Conservation (phyloP, 2,113 vertebrate species). For the Pterophyllum scalare region DNA sequence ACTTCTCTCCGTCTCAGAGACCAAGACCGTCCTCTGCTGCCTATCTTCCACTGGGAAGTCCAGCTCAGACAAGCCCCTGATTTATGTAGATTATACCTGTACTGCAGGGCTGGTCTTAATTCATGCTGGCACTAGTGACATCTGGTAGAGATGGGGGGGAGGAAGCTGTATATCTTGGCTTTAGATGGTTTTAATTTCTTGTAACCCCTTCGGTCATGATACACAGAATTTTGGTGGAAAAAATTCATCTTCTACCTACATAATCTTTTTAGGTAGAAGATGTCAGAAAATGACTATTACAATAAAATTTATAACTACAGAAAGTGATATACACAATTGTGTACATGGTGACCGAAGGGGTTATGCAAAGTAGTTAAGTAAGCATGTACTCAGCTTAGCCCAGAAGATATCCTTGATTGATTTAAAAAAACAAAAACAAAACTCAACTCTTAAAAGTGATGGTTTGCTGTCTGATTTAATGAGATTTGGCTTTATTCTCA, state of each 20-base stretch:
- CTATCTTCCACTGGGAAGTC: conserved; percentile 44
- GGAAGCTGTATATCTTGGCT: not conserved
- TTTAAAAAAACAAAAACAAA: not conserved
- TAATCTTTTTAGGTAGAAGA: too few relatives aligned
- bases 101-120: conserved; percentile 1
- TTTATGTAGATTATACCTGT: not conserved
- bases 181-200: conserved; percentile 1
- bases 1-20: conserved; percentile 60
- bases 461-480: not conserved
- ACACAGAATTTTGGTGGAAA: too few relatives aligned
- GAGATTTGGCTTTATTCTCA: not conserved
- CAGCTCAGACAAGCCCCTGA: conserved; percentile 56
- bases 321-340: too few relatives aligned
- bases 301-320: too few relatives aligned
- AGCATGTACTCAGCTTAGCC: not conserved
- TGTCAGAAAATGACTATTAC: too few relatives aligned
- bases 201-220: too few relatives aligned
- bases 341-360: too few relatives aligned
- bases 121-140: conserved; percentile 20
- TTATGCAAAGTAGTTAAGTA: not conserved
- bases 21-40: conserved; percentile 73
- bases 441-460: not conserved
- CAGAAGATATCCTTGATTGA: not conserved
- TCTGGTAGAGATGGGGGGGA: not conserved
- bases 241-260: too few relatives aligned